Percentiles rank a stretch among this genome's conserved stretches.
These are phyloP conservation scores for Cheilinus undulatus DNA, from an alignment of 2,113 vertebrate species.

Conservation along the genomic window DNA sequence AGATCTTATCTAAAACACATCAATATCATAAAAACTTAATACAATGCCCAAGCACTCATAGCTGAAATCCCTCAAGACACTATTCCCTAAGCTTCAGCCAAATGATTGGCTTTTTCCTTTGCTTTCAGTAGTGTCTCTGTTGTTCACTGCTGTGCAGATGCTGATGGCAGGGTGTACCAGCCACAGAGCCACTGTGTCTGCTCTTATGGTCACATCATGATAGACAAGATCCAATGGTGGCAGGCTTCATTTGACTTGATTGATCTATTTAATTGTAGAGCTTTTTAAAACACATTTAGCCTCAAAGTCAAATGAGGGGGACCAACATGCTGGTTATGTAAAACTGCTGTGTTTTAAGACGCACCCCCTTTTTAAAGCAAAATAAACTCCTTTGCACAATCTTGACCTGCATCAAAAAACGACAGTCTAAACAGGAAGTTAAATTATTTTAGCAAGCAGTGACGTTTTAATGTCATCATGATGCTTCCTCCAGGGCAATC, in stretches of 20 bases:
- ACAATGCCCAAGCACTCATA: neutral
- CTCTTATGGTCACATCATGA: neutral
- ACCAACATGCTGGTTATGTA: neutral
- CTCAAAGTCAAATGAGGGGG: neutral
- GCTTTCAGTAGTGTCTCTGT: neutral
- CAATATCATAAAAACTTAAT: too few species aligned
- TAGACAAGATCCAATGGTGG: neutral
- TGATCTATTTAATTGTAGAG: neutral
- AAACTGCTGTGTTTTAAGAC: neutral
- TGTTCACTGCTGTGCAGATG: neutral
- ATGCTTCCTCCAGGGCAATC: too few species aligned
- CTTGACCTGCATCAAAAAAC: too few species aligned
- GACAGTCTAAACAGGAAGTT: too few species aligned
- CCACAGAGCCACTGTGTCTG: slow-evolving; percentile 1
- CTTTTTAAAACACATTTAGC: neutral
- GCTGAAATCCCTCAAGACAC: neutral
- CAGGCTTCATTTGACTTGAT: neutral
- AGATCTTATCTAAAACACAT: too few species aligned
- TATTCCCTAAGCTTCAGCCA: neutral
- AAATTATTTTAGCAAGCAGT: too few species aligned
- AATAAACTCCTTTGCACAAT: neutral
- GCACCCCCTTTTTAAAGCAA: neutral
- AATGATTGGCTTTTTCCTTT: neutral
- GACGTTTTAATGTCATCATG: too few species aligned
- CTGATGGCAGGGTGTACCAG: slow-evolving; percentile 3